Percentiles rank a stretch among this genome's conserved stretches.
Conservation (phyloP, 2,888 invertebrate genomes). For the Lepidocyrtoides sp. region DNA sequence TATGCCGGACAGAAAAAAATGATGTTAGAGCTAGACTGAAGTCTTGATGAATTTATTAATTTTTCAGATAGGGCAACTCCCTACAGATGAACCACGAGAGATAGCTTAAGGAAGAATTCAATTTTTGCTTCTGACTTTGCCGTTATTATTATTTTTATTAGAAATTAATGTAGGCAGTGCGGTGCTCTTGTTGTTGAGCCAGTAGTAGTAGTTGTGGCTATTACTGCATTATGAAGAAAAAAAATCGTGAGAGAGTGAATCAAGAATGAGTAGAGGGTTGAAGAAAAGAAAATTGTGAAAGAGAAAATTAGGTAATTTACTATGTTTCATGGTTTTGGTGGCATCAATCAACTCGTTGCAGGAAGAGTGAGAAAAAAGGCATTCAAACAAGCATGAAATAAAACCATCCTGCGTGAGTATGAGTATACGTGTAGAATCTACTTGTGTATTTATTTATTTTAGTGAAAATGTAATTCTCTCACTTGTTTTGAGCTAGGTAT, state of each 20-base stretch:
- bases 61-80: conserved; percentile 46
- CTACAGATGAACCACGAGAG: background rate
- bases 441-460: background rate
- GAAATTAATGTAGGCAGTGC: conserved; percentile 52
- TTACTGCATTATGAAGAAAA: conserved; percentile 48
- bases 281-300: conserved; percentile 56
- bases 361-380: no score
- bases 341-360: conserved; percentile 60
- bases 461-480: background rate
- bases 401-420: no score
- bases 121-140: conserved; percentile 32
- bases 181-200: background rate
- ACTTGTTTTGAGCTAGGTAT: no score
- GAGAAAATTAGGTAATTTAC: conserved; percentile 71
- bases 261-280: conserved; percentile 43
- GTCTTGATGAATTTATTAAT: conserved; percentile 64
- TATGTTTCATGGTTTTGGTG: conserved; percentile 68
- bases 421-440: background rate
- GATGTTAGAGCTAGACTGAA: background rate
- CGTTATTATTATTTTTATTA: conserved; percentile 18
- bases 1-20: background rate
- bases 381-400: background rate
- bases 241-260: conserved; percentile 48
- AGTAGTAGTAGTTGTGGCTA: background rate
- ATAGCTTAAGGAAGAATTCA: background rate